phyloP scores from a whole-genome alignment of 2,888 invertebrate species.

The Therioaphis trifolii region DNA sequence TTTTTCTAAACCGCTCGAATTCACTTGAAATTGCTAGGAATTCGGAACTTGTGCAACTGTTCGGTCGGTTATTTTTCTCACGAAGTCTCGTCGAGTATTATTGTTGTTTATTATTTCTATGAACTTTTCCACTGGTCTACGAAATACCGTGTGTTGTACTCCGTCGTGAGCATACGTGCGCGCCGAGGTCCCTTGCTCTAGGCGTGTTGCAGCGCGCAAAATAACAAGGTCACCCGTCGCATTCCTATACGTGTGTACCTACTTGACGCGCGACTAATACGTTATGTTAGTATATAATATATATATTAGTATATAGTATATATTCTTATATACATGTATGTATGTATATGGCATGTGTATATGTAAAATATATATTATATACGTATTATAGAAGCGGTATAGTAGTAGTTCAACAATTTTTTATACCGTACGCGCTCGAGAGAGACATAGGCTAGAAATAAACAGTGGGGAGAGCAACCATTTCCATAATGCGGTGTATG shows the following conservation, averaged over 20 bases:
- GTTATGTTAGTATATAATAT: too few species aligned
- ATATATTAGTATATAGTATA: too few species aligned
- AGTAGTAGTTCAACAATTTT: conserved; percentile 48
- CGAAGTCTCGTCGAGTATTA: too few species aligned
- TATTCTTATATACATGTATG: too few species aligned
- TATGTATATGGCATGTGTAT: too few species aligned
- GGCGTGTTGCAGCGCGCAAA: conserved; percentile 26
- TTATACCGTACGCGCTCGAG: conserved; percentile 4
- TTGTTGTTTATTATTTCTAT: not conserved
- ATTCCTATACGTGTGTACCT: conserved; percentile 51
- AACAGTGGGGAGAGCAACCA: conserved; percentile 16
- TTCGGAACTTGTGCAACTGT: too few species aligned
- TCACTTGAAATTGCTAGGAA: too few species aligned
- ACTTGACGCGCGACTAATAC: conserved; percentile 46
- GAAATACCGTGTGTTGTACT: conserved; percentile 12
- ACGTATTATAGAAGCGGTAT: conserved; percentile 9
- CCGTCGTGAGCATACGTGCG: conserved; percentile 33
- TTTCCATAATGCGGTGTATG: not conserved
- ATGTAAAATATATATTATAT: too few species aligned
- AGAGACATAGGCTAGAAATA: not conserved
- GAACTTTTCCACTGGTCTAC: conserved; percentile 10
- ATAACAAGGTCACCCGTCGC: conserved; percentile 48
- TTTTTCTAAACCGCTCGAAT: too few species aligned
- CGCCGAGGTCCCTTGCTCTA: conserved; percentile 6
- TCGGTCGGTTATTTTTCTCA: too few species aligned